Base-by-base conservation (phyloP, 2,113 vertebrate genomes). In the Neomonachus schauinslandi region DNA sequence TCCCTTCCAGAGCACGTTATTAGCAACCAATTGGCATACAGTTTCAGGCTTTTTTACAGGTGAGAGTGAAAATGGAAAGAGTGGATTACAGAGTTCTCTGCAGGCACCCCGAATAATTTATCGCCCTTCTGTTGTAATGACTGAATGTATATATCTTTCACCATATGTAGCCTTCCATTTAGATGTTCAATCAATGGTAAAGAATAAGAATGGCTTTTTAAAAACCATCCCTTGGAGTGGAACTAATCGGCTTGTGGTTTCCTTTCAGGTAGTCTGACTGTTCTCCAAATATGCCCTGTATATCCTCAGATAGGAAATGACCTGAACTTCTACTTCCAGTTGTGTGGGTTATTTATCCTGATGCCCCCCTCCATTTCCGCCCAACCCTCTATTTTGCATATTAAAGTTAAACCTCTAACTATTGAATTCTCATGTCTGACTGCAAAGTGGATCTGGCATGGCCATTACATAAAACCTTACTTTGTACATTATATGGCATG, bases 221-320 rank as follows among this genome's bases (percentile, higher is more conserved):
- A 61, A 93, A 89, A 85, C 86, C 81, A 21, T 91, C 53, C 85
- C 86, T 94, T 93, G 19, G 13, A 98, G 94, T 96, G 89, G 97
- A 93, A 97, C 89, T 96, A 98, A 98, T 98, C 94, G 94, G 95
- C 96, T 94, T 98, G 91, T 93, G 98, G 95, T 97, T 98, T 99
- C 97, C 42, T 5, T 98, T 98, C 95, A 94, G 97, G 90, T 98
- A 96, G 61, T 97, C 90, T 97, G 84, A 95, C 98, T 95, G 97
- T 98, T 95, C 97, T 79, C 86, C 93, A 95, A 2, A 2, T 89
- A 33, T 92, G 92, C 80, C 46, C 76, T 94, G 46, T 91, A 67
- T 77, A 81, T 81, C 46, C 97, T 95, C 82, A 76, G 96, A 93
- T 94, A 98, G 97, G 97, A 98, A 98, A 98, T 94, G 97, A 97